Conservation (phyloP, 2,888 invertebrate species). For the Epirrhoe alternata region DNA sequence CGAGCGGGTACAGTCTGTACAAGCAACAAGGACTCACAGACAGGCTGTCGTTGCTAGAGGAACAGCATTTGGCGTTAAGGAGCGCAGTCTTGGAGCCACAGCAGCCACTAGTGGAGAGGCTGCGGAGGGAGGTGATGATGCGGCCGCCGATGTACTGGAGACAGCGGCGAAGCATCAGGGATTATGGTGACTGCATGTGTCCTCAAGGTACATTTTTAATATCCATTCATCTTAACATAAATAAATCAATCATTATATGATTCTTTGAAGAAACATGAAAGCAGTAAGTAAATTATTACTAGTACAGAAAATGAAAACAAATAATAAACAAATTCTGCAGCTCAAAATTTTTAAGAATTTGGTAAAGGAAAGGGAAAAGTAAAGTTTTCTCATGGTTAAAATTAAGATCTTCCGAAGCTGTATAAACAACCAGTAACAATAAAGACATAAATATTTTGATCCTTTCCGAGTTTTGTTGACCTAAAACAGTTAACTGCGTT, state of each 20-base stretch:
- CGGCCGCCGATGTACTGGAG: slow-evolving; percentile 69
- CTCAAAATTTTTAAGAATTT: slow-evolving; percentile 19
- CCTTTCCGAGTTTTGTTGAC: slow-evolving; percentile 26
- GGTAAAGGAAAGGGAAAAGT: slow-evolving; percentile 17
- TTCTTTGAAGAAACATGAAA: neutral
- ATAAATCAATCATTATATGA: neutral
- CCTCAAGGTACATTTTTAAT: slow-evolving; percentile 86
- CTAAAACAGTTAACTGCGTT: slow-evolving; percentile 30
- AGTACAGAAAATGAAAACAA: neutral
- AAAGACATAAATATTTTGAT: neutral
- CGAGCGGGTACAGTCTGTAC: slow-evolving; percentile 86
- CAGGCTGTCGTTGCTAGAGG: slow-evolving; percentile 82
- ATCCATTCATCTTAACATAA: neutral
- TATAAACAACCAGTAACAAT: slow-evolving; percentile 34
- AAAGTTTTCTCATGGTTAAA: slow-evolving; percentile 31
- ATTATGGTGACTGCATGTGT: slow-evolving; percentile 88
- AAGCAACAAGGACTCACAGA: slow-evolving; percentile 83
- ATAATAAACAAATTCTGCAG: neutral
- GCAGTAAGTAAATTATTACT: neutral
- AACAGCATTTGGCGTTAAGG: slow-evolving; percentile 81
- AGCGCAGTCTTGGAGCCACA: slow-evolving; percentile 82
- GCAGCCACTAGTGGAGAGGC: slow-evolving; percentile 83
- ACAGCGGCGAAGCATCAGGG: slow-evolving; percentile 79
- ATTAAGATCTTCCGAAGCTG: slow-evolving; percentile 35
- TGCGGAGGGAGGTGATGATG: slow-evolving; percentile 81